Percentiles rank a stretch among this genome's conserved stretches.
Evolutionary conservation across 2,113 vertebrate genomes (phyloP).

Genomic region (Channa argus): DNA sequence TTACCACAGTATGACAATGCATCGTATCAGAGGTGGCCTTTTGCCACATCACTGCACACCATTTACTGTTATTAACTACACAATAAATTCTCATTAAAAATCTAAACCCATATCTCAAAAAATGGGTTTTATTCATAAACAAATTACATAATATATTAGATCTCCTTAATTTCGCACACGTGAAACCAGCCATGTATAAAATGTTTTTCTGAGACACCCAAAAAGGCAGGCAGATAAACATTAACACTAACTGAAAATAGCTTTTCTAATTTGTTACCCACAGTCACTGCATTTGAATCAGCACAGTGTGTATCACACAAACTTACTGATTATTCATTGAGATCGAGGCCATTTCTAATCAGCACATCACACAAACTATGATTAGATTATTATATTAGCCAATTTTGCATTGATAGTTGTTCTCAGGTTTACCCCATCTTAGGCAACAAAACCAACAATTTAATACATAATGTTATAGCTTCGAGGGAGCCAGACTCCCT

Average conservation of each 20-base stretch:
- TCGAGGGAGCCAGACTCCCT: conserved; percentile 73
- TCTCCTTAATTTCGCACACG: conserved; percentile 27
- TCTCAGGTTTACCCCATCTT: conserved; percentile 18
- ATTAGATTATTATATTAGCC: conserved; percentile 28
- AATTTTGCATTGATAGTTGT: conserved; percentile 18
- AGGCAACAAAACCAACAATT: conserved; percentile 32
- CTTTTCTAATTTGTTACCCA: conserved; percentile 51
- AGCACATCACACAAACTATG: conserved; percentile 36
- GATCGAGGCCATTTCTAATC: conserved; percentile 54
- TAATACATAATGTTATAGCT: conserved; percentile 27
- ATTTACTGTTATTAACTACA: not conserved
- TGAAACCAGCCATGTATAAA: conserved; percentile 57
- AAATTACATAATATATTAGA: conserved; percentile 27
- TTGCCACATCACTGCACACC: not conserved
- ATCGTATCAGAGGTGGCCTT: too few relatives aligned
- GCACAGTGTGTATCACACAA: conserved; percentile 37
- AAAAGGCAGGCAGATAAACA: conserved; percentile 59
- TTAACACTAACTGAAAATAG: conserved; percentile 57
- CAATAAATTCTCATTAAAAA: not conserved
- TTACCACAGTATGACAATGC: too few relatives aligned
- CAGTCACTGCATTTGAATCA: conserved; percentile 42
- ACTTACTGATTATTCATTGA: conserved; percentile 31
- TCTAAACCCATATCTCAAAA: conserved; percentile 24
- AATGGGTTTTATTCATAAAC: conserved; percentile 51
- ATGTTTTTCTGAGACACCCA: conserved; percentile 44